Evolutionary conservation across 1,140 invertebrate genomes (phyloP), one percentile per base, ranked within the genome.

Genomic region (Macrocentrus cingulum): DNA sequence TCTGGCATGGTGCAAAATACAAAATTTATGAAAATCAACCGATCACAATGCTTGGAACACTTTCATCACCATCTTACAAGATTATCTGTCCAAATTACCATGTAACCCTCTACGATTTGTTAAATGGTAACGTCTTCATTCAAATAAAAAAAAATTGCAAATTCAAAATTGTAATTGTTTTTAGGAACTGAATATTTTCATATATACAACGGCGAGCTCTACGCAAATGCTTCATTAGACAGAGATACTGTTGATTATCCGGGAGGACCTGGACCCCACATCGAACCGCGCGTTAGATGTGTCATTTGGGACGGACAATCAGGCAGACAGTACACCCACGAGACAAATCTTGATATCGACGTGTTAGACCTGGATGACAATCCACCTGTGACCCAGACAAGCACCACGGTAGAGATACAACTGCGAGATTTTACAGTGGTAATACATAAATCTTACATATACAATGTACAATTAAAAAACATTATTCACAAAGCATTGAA

Each of bases 1-100:
- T 80, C 52, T 80, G 80, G 78, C 66, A 71, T 8, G 48, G 36
- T 2, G 64, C 75, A 8, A 69, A 65, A 22, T 78, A 80, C 53
- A 70, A 61, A 59, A 75, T 81, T 44, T 81, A 79, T 45, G 80
- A 81, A 55, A 81, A 81, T 62, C 77, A 78, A 42, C 75, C 71
- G 5, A 8, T 59, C 2, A 71, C 74, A 6, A 69, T 76, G 68
- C 63, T 80, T 22, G 78, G 77, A 8, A 59, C 46, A 20, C 62
- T 81, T 3, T 72, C 68, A 37, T 72, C 78, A 15, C 58, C 53
- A 8, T 48, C 64, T 37, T 77, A 75, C 59, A 56, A 56, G 6
- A 20, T 61, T 0, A 53, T 77, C 22, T 80, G 77, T 50, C 71
- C 76, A 13, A 54, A 65, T 44, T 69, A 72, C 46, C 58, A 45